Evolutionary conservation across 2,797 vertebrate species (phyloP).

Genomic region (Gorsachius magnificus): DNA sequence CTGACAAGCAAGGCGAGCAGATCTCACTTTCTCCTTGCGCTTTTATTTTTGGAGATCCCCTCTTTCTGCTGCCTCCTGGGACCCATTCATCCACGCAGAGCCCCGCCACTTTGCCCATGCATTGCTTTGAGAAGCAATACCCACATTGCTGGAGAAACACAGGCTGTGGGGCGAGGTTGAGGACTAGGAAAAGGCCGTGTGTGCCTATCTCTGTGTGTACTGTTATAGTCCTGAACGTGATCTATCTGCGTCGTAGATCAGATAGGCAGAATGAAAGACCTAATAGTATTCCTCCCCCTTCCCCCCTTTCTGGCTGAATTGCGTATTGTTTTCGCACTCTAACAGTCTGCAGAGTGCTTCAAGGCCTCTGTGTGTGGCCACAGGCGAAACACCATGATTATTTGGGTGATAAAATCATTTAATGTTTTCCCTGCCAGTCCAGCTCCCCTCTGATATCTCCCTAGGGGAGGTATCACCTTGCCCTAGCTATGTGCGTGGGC

Average conservation of each 20-base stretch:
- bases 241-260: constrained; percentile 41
- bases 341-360: constrained; percentile 21
- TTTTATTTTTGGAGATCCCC: background rate
- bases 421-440: background rate
- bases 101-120: background rate
- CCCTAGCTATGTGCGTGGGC: background rate
- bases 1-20: background rate
- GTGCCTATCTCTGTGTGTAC: background rate
- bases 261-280: constrained; percentile 60
- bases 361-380: constrained; percentile 53
- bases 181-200: background rate
- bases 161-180: background rate
- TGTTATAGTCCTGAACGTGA: constrained; percentile 21
- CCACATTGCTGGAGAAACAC: background rate
- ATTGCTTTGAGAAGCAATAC: background rate
- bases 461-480: background rate
- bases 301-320: constrained; percentile 30
- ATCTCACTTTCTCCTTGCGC: background rate
- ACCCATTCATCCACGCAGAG: background rate
- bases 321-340: constrained; percentile 47
- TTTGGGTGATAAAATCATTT: constrained; percentile 44
- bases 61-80: background rate
- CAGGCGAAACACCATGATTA: background rate
- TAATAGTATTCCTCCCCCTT: constrained; percentile 37
- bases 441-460: background rate